Percentiles rank a stretch among this genome's conserved stretches.
Evolutionary conservation across 2,113 vertebrate genomes (phyloP).

Genomic region (Tupaia tana): DNA sequence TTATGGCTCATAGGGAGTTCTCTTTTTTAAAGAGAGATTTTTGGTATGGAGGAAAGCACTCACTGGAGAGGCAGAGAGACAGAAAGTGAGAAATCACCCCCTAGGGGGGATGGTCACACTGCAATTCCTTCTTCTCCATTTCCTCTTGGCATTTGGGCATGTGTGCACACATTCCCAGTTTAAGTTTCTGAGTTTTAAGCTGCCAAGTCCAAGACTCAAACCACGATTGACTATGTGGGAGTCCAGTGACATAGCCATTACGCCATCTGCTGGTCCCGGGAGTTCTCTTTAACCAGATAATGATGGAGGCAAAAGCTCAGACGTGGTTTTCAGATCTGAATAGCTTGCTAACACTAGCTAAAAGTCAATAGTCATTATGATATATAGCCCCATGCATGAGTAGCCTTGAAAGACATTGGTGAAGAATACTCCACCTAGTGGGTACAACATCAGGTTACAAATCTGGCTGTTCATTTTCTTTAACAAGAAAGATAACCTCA

Average conservation of each 20-base stretch:
- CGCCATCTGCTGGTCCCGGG: background rate
- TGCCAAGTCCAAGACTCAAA: no score
- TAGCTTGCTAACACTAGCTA: background rate
- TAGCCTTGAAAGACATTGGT: background rate
- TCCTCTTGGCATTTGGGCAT: no score
- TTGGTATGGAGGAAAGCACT: no score
- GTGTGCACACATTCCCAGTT: no score
- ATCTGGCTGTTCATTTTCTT: background rate
- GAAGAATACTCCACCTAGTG: background rate
- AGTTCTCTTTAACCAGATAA: background rate
- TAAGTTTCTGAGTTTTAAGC: no score
- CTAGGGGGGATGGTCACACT: no score
- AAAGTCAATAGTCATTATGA: background rate
- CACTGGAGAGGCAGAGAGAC: no score
- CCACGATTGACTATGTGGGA: no score
- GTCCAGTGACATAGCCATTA: no score
- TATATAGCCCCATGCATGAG: background rate
- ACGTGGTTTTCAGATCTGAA: background rate
- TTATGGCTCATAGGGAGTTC: background rate
- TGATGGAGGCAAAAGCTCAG: background rate
- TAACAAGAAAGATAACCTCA: background rate
- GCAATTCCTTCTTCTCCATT: no score
- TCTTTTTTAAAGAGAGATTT: no score
- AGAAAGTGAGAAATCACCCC: no score
- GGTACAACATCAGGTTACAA: background rate